Evolutionary conservation across 2,113 vertebrate genomes (phyloP), one percentile per base, ranked within the genome.

Genomic region (Scatophagus argus): DNA sequence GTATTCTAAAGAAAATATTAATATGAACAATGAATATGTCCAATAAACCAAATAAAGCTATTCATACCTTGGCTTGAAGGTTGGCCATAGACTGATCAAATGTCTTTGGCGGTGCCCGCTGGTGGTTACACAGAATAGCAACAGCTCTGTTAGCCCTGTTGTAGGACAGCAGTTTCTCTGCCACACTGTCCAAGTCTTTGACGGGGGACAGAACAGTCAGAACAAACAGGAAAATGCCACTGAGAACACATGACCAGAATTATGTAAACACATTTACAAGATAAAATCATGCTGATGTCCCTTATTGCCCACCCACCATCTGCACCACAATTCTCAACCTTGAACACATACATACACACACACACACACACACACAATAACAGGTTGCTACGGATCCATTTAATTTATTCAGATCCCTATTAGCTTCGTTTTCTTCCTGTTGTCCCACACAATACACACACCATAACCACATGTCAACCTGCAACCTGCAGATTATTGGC

Each of bases 51-150:
- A 31, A 31, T 21, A 0, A 9, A 25, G 19, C 5, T 17, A 36
- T 1, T 60, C 70, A 86, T 83, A 94, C 94, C 93, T 95, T 96
- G 17, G 85, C 36, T 73, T 95, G 94, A 31, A 96, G 90, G 74
- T 94, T 96, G 1, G 94, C 94, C 95, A 96, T 95, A 4, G 94
- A 96, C 68, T 95, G 93, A 1, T 95, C 94, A 62, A 95, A 96
- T 80, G 92, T 95, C 82, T 95, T 96, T 87, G 95, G 94, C 70
- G 93, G 93, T 38, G 94, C 94, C 85, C 93, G 92, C 93, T 95
- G 94, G 86, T 96, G 94, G 94, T 96, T 96, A 78, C 94, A 95
- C 47, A 95, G 93, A 85, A 95, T 88, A 90, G 94, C 95, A 88
- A 95, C 94, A 32, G 93, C 92, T 77, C 94, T 91, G 85, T 96